phyloP scores from a whole-genome alignment of 2,888 invertebrate species.

The Heliconius hortense region DNA sequence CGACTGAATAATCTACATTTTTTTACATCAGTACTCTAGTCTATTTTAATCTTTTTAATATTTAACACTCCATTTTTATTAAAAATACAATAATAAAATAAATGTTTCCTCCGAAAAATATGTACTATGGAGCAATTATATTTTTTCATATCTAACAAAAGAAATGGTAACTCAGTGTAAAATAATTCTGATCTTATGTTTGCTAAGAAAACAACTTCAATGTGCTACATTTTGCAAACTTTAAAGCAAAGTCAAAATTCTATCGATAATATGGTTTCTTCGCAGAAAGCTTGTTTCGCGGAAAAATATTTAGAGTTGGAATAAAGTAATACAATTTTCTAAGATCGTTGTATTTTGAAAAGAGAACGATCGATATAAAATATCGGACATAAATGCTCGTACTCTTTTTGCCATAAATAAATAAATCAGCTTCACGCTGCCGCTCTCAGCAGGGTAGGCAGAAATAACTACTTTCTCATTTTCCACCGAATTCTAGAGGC shows the following conservation, averaged over 20 bases:
- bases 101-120: neutral
- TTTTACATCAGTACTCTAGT: slow-evolving; percentile 12
- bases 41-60: neutral
- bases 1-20: slow-evolving; percentile 27
- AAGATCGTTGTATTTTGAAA: slow-evolving; percentile 15
- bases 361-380: neutral
- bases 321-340: slow-evolving; percentile 27
- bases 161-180: neutral
- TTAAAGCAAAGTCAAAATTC: slow-evolving; percentile 23
- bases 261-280: slow-evolving; percentile 18
- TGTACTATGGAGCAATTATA: too few relatives aligned
- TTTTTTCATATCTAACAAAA: too few relatives aligned
- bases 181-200: neutral
- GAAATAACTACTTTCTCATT: too few relatives aligned
- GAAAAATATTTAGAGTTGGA: slow-evolving; percentile 15
- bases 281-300: slow-evolving; percentile 17
- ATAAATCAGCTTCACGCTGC: too few relatives aligned
- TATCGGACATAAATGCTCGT: neutral
- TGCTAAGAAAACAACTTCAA: slow-evolving; percentile 5
- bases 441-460: too few relatives aligned
- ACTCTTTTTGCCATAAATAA: neutral
- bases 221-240: slow-evolving; percentile 1
- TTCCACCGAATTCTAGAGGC: too few relatives aligned
- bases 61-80: neutral
- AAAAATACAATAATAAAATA: neutral